A percentile compares a stretch with the other conserved stretches of the same genome.
phyloP scores from a whole-genome alignment of 2,888 invertebrate genomes.

The Vanessa cardui region DNA sequence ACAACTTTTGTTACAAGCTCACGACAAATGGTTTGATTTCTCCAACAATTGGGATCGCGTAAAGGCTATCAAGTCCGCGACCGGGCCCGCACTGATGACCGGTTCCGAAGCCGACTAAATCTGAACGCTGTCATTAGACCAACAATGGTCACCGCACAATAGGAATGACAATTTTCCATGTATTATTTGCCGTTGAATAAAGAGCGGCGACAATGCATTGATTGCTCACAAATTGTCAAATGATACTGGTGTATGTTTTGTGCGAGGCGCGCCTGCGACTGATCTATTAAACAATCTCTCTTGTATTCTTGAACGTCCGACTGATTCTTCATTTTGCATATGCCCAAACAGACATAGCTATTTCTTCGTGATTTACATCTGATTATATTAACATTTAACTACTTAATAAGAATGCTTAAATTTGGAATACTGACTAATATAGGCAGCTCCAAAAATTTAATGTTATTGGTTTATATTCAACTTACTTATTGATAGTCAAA shows the following conservation, averaged over 20 bases:
- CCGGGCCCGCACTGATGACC: constrained; percentile 67
- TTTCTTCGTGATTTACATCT: background rate
- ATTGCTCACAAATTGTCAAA: constrained; percentile 83
- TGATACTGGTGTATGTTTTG: constrained; percentile 80
- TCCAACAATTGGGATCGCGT: constrained; percentile 33
- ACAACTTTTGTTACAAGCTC: constrained; percentile 18
- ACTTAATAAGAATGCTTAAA: no score
- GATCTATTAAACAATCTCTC: constrained; percentile 64
- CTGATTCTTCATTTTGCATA: constrained; percentile 13
- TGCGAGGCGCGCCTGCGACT: constrained; percentile 70
- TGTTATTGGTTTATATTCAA: no score
- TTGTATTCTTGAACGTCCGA: constrained; percentile 31
- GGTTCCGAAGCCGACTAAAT: constrained; percentile 65
- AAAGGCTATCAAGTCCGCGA: constrained; percentile 56
- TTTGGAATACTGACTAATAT: no score
- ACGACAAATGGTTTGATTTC: constrained; percentile 30
- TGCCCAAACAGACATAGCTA: background rate
- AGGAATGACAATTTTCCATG: constrained; percentile 80
- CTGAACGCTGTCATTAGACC: constrained; percentile 79
- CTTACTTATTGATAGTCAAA: no score
- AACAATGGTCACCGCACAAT: constrained; percentile 76
- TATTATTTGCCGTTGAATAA: constrained; percentile 82
- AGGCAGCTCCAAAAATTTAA: no score
- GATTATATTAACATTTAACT: no score
- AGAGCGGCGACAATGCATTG: constrained; percentile 81